Evolutionary conservation across 2,888 invertebrate species (phyloP).

Genomic region (Cacoxenus indagator): DNA sequence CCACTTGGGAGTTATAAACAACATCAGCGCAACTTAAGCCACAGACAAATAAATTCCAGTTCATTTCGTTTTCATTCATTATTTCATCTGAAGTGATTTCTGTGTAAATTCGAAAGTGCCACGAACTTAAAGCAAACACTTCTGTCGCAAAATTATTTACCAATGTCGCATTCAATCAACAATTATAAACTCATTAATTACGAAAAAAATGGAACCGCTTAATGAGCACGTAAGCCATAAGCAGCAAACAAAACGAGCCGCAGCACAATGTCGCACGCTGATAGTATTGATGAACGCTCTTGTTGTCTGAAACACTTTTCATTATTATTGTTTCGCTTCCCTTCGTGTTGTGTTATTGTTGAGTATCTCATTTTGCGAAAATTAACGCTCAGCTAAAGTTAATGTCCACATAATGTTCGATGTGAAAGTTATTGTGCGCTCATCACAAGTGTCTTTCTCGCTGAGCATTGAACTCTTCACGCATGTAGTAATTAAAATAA

Average conservation of each 20-base stretch:
- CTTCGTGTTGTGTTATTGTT: neutral
- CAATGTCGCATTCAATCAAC: constrained; percentile 30
- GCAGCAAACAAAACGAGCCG: constrained; percentile 22
- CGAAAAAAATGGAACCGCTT: constrained; percentile 61
- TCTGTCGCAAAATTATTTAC: neutral
- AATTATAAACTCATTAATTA: constrained; percentile 62
- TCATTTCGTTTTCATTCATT: too few species aligned
- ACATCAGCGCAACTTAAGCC: too few species aligned
- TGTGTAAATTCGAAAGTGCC: too few species aligned
- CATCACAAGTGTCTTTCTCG: neutral
- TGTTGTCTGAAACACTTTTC: neutral
- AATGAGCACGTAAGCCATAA: constrained; percentile 44
- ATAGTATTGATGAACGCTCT: neutral
- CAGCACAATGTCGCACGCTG: neutral
- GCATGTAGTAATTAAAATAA: neutral
- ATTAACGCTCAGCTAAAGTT: neutral
- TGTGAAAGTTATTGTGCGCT: neutral
- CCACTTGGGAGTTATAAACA: neutral
- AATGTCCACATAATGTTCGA: neutral
- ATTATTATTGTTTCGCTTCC: neutral
- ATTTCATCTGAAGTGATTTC: too few species aligned
- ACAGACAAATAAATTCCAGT: too few species aligned
- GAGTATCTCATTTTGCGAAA: neutral
- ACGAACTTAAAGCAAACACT: neutral
- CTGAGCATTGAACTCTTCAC: neutral